Evolutionary conservation across 2,888 invertebrate species (phyloP).

Genomic region (Ischnus inquisitorius): DNA sequence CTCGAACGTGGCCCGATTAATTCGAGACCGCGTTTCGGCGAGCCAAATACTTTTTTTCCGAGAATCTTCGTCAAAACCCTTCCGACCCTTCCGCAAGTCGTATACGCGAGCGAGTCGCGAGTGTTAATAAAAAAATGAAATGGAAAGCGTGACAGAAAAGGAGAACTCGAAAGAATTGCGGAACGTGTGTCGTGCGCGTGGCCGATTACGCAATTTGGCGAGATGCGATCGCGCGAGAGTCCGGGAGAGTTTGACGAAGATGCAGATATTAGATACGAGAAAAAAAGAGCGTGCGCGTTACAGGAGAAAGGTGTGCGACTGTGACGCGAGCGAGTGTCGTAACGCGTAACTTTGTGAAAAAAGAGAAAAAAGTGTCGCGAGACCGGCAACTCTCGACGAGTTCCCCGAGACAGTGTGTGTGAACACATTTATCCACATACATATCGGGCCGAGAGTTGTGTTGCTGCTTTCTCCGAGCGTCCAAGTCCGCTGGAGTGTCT

Average conservation of each 20-base stretch:
- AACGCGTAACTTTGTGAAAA: slow-evolving; percentile 47
- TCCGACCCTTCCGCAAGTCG: not conserved
- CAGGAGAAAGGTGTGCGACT: slow-evolving; percentile 31
- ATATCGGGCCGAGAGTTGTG: slow-evolving; percentile 30
- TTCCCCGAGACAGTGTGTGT: slow-evolving; percentile 28
- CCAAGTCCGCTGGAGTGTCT: slow-evolving; percentile 47
- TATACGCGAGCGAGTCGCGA: not conserved
- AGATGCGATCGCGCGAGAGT: not conserved
- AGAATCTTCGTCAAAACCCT: not conserved
- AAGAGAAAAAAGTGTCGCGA: slow-evolving; percentile 56
- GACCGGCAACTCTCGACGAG: slow-evolving; percentile 31
- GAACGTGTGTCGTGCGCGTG: not conserved
- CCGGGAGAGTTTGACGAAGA: not conserved
- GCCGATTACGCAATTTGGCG: not conserved
- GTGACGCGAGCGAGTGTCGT: slow-evolving; percentile 49
- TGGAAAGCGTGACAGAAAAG: not conserved
- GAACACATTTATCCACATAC: slow-evolving; percentile 11
- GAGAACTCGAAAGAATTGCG: not conserved
- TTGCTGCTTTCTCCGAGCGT: slow-evolving; percentile 66
- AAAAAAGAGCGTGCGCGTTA: slow-evolving; percentile 6
- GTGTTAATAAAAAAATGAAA: not conserved
- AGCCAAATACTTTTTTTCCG: not conserved
- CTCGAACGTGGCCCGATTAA: slow-evolving; percentile 11
- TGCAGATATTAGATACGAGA: not conserved
- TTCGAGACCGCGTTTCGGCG: slow-evolving; percentile 4